Evolutionary conservation across 2,888 invertebrate genomes (phyloP), one percentile per base, ranked within the genome.

Genomic region (Stramonita haemastoma): DNA sequence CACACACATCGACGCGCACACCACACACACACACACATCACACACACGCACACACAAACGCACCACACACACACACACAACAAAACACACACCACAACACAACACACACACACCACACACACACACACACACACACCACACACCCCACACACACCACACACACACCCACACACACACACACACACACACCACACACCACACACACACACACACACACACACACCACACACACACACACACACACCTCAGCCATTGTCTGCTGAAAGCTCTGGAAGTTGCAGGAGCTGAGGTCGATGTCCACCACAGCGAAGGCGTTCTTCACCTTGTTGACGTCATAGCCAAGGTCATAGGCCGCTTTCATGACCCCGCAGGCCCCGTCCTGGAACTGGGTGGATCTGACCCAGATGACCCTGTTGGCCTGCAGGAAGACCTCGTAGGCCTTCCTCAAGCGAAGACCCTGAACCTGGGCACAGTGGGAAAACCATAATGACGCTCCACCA

Each of bases 351-450:
- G 93, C 92, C 26, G 92, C 92, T 46, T 92, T 91, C 84, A 92
- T 79, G 34, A 92, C 90, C 11, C 93, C 93, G 88, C 94, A 94
- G 11, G 92, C 93, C 0, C 91, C 94, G 26, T 92, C 90, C 22
- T 87, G 81, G 79, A 93, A 93, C 34, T 90, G 90, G 0, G 91
- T 90, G 8, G 88, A 89, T 57, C 88, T 88, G 26, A 89, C 88
- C 93, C 94, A 94, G 89, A 92, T 93, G 66, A 93, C 90, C 17
- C 90, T 73, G 90, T 93, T 93, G 5, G 93, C 93, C 19, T 90
- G 90, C 19, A 92, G 89, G 90, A 93, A 92, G 32, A 92, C 90
- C 77, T 92, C 91, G 90, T 92, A 93, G 15, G 93, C 92, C 19
- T 90, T 87, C n/a, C 79, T 83, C 13, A 90, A 77, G 60, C 83